Evolutionary conservation across 2,888 invertebrate genomes (phyloP).

Genomic region (Meloe dianella): DNA sequence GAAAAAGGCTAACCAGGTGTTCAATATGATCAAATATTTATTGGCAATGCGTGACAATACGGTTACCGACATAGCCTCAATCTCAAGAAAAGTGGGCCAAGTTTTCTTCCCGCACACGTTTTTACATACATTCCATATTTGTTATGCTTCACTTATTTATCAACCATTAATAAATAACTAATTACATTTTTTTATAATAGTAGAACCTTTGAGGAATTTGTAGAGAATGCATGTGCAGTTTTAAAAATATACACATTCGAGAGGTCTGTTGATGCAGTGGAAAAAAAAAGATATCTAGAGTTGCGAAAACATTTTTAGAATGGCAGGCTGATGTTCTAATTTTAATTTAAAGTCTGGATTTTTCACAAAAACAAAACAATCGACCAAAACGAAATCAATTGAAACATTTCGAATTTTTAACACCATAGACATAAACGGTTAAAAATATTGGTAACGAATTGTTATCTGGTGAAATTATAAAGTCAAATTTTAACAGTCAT

Average conservation of each 20-base stretch:
- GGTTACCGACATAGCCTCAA: slow-evolving; percentile 34
- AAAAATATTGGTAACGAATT: slow-evolving; percentile 16
- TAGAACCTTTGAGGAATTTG: neutral
- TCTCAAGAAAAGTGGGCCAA: slow-evolving; percentile 36
- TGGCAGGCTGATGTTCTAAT: neutral
- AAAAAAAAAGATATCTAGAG: neutral
- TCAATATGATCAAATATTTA: slow-evolving; percentile 24
- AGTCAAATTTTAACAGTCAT: slow-evolving; percentile 39
- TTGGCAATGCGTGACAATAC: slow-evolving; percentile 35
- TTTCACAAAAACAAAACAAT: neutral
- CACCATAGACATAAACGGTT: neutral
- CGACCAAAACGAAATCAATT: too few species aligned
- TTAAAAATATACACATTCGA: slow-evolving; percentile 25
- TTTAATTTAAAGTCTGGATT: slow-evolving; percentile 5
- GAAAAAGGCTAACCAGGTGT: slow-evolving; percentile 26
- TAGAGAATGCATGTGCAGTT: slow-evolving; percentile 28
- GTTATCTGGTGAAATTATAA: slow-evolving; percentile 37
- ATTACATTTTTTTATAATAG: neutral
- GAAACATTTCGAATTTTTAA: neutral
- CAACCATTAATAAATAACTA: neutral
- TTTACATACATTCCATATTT: slow-evolving; percentile 24
- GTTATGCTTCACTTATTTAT: slow-evolving; percentile 16
- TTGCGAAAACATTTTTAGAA: slow-evolving; percentile 1
- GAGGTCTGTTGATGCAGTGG: neutral
- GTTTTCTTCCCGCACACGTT: slow-evolving; percentile 32